A percentile compares a stretch with the other conserved stretches of the same genome.
These are phyloP conservation scores for Anhinga rufa DNA, from an alignment of 2,113 vertebrate genomes.

Conservation along the genomic window DNA sequence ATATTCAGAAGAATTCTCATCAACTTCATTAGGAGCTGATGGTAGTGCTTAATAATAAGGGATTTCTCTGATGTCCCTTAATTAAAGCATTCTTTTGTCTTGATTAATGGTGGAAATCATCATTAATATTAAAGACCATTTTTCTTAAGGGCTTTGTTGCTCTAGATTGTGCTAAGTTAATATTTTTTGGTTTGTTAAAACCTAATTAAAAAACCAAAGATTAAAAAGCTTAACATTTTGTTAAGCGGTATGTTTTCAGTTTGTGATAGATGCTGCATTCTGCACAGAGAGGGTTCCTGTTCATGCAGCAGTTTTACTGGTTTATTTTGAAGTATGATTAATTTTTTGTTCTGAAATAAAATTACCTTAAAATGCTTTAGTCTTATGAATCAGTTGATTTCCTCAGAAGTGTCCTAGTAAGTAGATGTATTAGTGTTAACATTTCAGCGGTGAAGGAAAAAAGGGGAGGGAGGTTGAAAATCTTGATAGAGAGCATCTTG, in stretches of 20 bases:
- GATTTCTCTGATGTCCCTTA: background rate
- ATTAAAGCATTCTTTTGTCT: conserved; percentile 15
- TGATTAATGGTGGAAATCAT: background rate
- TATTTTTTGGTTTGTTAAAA: background rate
- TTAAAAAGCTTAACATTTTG: background rate
- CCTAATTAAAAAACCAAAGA: background rate
- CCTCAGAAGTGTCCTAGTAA: background rate
- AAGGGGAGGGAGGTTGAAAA: background rate
- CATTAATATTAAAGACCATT: background rate
- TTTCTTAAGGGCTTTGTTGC: background rate
- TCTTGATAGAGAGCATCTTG: background rate
- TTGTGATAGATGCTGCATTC: background rate
- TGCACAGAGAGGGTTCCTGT: background rate
- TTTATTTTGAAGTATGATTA: background rate
- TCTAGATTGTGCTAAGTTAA: background rate
- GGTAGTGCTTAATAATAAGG: background rate
- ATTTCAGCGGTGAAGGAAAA: background rate
- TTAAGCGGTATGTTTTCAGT: background rate
- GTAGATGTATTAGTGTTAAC: background rate
- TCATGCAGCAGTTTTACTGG: background rate
- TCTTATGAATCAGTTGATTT: background rate
- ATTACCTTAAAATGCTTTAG: background rate
- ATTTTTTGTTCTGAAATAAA: background rate
- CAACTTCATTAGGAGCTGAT: background rate
- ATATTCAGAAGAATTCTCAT: background rate